Base-by-base conservation (phyloP, 2,113 vertebrate genomes). In the Cololabis saira region DNA sequence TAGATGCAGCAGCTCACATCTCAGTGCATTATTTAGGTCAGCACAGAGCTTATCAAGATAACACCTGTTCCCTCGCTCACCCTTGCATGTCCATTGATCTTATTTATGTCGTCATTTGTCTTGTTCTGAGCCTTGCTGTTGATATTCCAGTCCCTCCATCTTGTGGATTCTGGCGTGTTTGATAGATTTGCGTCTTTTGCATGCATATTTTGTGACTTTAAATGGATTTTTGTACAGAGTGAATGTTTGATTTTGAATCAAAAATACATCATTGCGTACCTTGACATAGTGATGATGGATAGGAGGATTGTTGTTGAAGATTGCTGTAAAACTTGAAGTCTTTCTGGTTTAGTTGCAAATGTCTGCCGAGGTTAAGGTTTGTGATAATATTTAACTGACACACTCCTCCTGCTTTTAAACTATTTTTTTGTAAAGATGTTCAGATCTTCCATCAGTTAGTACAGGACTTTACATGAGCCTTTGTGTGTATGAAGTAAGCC, bases 11-110 rank as follows among this genome's bases (percentile, higher is more conserved):
- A 58, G 56, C 52, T 49, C 65, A 68, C 76, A 61, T 81, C 45
- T 66, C 62, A 13, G 10, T 80, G 59, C 61, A 71, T 76, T 65
- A 59, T 55, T 61, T 80, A 70, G 74, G 81, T 81, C 86, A 88
- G 18, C 49, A 15, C 33, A 60, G 52, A 81, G 77, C 77, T 86
- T 81, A 81, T 77, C 37, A 67, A 72, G 49, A 67, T 76, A 64
- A 77, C 17, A 81, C 73, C 74, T 71, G 47, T 52, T 57, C 63
- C 4, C 54, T 58, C 60, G 61, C 58, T n/a, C 49, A 11, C 41
- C 4, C 61, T 71, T 21, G 27, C 41, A 37, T 49, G 41, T 67
- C 45, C 50, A 55, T 57, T 61, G 71, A n/a, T 74, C 27, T 61
- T 13, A 14, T 3, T 14, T 55, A 19, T 7, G 41, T 15, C 19